Evolutionary conservation across 2,113 vertebrate species (phyloP).

Genomic region (Rousettus leschenaultii): DNA sequence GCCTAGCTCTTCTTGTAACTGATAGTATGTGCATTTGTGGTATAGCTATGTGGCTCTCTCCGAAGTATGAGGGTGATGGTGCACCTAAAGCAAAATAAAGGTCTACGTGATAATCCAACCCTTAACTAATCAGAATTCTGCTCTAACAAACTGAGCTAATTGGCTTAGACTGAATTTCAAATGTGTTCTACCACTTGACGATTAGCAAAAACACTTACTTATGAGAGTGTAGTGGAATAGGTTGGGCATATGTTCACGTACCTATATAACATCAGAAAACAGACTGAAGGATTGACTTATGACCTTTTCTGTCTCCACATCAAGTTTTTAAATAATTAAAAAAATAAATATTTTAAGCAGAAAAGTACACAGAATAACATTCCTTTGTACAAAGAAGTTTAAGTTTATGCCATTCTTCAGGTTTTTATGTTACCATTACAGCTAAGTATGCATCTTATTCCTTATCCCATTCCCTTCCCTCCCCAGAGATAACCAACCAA

Average conservation of each 20-base stretch:
- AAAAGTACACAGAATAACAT: background rate
- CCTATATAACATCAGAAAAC: background rate
- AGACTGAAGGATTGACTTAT: background rate
- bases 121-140: background rate
- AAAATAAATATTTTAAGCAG: slow-evolving; percentile 10
- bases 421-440: background rate
- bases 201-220: background rate
- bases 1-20: background rate
- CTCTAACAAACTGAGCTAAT: background rate
- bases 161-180: background rate
- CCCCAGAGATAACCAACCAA: background rate
- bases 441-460: background rate
- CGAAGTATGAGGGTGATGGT: background rate
- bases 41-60: background rate
- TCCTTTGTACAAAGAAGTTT: background rate
- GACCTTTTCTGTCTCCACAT: background rate
- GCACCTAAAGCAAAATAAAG: background rate
- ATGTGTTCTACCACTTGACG: background rate
- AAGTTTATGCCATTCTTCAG: background rate
- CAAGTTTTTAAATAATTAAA: slow-evolving; percentile 20
- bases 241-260: background rate
- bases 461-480: background rate
- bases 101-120: background rate
- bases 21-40: background rate
- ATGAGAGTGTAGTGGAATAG: background rate